Evolutionary conservation across 1,140 invertebrate genomes (phyloP).

Genomic region (Helicoverpa zea): DNA sequence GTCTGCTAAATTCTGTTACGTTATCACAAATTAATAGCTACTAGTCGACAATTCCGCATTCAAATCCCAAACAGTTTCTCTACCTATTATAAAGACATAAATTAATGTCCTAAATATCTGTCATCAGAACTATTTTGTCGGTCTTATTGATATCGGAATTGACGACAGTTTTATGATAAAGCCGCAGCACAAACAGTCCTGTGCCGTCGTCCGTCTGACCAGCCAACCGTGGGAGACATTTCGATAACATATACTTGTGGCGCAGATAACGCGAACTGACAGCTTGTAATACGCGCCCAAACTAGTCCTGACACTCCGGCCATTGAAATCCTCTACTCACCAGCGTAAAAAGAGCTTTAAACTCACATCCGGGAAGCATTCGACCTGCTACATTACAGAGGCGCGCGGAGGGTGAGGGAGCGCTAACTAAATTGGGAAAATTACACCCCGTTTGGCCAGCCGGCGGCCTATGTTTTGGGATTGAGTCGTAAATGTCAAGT

Average conservation of each 20-base stretch:
- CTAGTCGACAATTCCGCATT: neutral
- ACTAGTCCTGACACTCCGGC: constrained; percentile 76
- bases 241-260: constrained; percentile 71
- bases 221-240: constrained; percentile 70
- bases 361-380: constrained; percentile 44
- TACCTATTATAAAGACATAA: constrained; percentile 38
- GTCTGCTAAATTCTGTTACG: neutral
- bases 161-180: constrained; percentile 51
- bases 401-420: constrained; percentile 54
- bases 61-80: neutral
- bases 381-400: constrained; percentile 27
- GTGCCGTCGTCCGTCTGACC: constrained; percentile 40
- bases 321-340: constrained; percentile 69
- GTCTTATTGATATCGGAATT: constrained; percentile 35
- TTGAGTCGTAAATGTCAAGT: constrained; percentile 85
- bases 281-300: constrained; percentile 73
- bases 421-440: constrained; percentile 73
- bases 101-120: constrained; percentile 26
- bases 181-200: constrained; percentile 44
- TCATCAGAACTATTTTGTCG: constrained; percentile 35
- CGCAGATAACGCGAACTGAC: constrained; percentile 75
- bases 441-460: constrained; percentile 68
- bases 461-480: constrained; percentile 77
- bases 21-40: constrained; percentile 7
- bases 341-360: constrained; percentile 63